phyloP scores from a whole-genome alignment of 2,113 vertebrate species.

The Euleptes europaea region DNA sequence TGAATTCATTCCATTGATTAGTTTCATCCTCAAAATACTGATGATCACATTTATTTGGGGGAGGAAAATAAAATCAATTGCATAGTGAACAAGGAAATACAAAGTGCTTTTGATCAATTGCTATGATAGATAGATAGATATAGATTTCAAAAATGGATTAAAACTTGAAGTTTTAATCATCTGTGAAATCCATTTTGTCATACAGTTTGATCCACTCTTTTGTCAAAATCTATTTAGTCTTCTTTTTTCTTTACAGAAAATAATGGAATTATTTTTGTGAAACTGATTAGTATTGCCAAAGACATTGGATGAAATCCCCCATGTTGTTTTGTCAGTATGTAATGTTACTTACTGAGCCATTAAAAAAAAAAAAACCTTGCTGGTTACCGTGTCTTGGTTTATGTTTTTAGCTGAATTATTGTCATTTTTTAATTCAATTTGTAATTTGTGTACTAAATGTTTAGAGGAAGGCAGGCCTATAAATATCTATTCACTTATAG shows the following conservation, averaged over 20 bases:
- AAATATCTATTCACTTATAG: too few species aligned
- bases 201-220: background rate
- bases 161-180: background rate
- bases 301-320: background rate
- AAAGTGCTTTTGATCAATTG: background rate
- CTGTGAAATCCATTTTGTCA: background rate
- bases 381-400: too few species aligned
- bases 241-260: background rate
- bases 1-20: background rate
- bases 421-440: too few species aligned
- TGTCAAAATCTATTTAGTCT: background rate
- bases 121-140: background rate
- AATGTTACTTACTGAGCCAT: background rate
- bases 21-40: background rate
- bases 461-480: too few species aligned
- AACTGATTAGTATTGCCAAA: background rate
- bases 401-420: too few species aligned
- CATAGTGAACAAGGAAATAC: background rate
- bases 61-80: slow-evolving; percentile 10
- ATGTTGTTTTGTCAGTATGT: background rate
- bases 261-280: background rate
- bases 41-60: background rate
- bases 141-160: too few species aligned
- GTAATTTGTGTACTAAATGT: too few species aligned
- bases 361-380: too few species aligned